Evolutionary conservation across 2,797 vertebrate species (phyloP).

Genomic region (Salarias fasciatus): DNA sequence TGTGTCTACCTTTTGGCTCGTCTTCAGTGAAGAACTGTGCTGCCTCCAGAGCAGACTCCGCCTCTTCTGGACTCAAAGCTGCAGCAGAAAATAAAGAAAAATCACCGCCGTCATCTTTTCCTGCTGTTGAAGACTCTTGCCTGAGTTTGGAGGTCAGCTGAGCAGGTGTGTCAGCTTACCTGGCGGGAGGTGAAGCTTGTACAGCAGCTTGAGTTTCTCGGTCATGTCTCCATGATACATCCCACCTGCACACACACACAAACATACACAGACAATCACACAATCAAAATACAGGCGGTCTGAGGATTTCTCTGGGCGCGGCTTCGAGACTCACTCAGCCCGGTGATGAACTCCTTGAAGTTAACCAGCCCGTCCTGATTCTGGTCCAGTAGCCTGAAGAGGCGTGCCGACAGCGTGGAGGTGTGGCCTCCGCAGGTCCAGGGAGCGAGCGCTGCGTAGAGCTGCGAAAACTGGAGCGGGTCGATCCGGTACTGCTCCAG

Average conservation of each 20-base stretch:
- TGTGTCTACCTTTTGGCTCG: constrained; percentile 37
- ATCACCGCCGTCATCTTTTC: not conserved
- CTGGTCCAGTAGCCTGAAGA: constrained; percentile 93
- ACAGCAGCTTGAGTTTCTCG: constrained; percentile 94
- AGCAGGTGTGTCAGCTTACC: constrained; percentile 66
- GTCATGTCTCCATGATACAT: constrained; percentile 98
- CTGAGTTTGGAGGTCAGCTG: not conserved
- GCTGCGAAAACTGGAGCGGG: constrained; percentile 87
- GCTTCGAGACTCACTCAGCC: constrained; percentile 86
- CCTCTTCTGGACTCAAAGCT: constrained; percentile 93
- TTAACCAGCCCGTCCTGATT: constrained; percentile 96
- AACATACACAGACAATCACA: constrained; percentile 7
- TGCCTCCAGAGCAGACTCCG: constrained; percentile 94
- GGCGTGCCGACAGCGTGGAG: constrained; percentile 83
- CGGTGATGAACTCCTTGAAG: constrained; percentile 97
- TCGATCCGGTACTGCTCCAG: constrained; percentile 97
- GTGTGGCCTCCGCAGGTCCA: constrained; percentile 91
- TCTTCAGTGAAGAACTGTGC: constrained; percentile 91
- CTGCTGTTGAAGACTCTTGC: too few relatives aligned
- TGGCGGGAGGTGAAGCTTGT: constrained; percentile 95
- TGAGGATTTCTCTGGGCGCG: not conserved
- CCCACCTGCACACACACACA: constrained; percentile 81
- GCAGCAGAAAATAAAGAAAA: constrained; percentile 13
- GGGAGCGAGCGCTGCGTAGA: constrained; percentile 86
- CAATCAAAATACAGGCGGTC: not conserved